phyloP scores from a whole-genome alignment of 2,888 invertebrate species.

The Mantis religiosa region DNA sequence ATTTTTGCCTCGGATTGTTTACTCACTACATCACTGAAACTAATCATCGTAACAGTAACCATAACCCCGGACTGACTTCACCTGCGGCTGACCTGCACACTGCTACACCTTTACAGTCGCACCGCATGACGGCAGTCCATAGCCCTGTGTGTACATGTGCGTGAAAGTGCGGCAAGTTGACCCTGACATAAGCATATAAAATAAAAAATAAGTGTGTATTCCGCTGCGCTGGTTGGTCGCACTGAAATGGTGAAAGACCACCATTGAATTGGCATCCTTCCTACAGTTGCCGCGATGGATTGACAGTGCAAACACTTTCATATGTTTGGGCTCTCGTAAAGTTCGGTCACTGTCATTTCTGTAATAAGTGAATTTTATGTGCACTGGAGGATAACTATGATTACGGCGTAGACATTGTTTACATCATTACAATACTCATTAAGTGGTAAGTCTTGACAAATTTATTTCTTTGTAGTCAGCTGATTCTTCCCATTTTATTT shows the following conservation, averaged over 20 bases:
- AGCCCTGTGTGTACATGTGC: background rate
- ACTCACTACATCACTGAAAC: too few relatives aligned
- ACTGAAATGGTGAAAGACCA: background rate
- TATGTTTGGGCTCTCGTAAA: background rate
- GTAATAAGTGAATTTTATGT: background rate
- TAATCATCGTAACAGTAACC: too few relatives aligned
- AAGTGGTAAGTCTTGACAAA: background rate
- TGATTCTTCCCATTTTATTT: too few relatives aligned
- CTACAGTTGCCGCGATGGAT: background rate
- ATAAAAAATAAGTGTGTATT: background rate
- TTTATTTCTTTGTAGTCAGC: background rate
- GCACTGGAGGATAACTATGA: background rate
- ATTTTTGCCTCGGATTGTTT: too few relatives aligned
- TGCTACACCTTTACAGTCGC: too few relatives aligned
- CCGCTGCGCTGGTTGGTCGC: background rate
- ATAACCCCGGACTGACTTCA: too few relatives aligned
- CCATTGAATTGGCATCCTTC: background rate
- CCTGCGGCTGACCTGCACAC: too few relatives aligned
- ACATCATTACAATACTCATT: background rate
- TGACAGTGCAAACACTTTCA: background rate
- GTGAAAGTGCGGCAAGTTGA: background rate
- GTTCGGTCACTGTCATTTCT: background rate
- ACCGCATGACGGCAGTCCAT: background rate
- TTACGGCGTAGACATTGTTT: background rate
- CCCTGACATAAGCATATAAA: background rate